These are phyloP conservation scores for Trisateles emortualis DNA, from an alignment of 2,888 invertebrate species.

Conservation along the genomic window DNA sequence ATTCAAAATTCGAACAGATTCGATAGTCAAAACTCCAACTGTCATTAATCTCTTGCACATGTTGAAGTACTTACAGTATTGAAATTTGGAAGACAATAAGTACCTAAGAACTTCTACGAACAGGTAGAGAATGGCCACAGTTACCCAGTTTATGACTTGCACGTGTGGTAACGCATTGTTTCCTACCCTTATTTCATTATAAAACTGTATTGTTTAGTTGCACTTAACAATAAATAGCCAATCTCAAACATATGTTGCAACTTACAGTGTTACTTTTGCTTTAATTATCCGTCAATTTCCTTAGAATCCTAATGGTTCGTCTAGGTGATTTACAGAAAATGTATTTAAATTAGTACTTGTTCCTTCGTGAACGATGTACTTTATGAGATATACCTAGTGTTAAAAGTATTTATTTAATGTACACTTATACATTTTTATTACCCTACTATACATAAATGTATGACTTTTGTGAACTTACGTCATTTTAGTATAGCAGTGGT, in stretches of 20 bases:
- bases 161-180: conserved; percentile 72
- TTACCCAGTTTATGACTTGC: conserved; percentile 71
- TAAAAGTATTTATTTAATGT: no score
- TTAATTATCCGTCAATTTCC: no score
- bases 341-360: no score
- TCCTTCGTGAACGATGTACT: no score
- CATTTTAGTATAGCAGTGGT: no score
- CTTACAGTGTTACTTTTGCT: no score
- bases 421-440: no score
- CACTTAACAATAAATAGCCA: conserved; percentile 13
- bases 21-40: neutral
- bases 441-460: no score
- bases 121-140: conserved; percentile 58
- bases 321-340: neutral
- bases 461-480: no score
- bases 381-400: no score
- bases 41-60: conserved; percentile 63
- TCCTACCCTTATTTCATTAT: conserved; percentile 28
- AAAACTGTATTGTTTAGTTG: conserved; percentile 28
- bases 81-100: conserved; percentile 56
- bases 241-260: conserved; percentile 26
- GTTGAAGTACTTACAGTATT: conserved; percentile 63
- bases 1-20: neutral
- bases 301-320: neutral
- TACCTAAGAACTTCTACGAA: conserved; percentile 62